Percentiles rank a stretch among this genome's conserved stretches.
These are phyloP conservation scores for Rhinogobius similis DNA, from an alignment of 2,113 vertebrate species.

Conservation along the genomic window DNA sequence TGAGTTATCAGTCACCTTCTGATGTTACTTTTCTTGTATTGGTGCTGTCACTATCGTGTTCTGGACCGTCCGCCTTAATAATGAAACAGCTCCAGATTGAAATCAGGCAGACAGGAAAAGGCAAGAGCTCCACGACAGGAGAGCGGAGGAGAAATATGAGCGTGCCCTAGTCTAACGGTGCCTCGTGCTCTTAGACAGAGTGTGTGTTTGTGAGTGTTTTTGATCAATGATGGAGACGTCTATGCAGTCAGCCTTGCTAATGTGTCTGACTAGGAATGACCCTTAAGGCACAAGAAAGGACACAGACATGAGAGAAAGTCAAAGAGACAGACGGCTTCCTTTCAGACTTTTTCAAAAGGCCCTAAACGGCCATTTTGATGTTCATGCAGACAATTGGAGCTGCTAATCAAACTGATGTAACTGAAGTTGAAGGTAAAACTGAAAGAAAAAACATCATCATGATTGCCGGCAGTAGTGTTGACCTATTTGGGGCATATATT, in stretches of 20 bases:
- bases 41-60: conserved; percentile 39
- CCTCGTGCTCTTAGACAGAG: conserved; percentile 14
- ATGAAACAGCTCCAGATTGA: conserved; percentile 38
- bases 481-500: conserved; percentile 18
- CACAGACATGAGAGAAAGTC: conserved; percentile 34
- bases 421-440: conserved; percentile 2
- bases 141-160: conserved; percentile 31
- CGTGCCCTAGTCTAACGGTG: conserved; percentile 25
- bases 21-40: conserved; percentile 38
- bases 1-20: conserved; percentile 39
- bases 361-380: conserved; percentile 17
- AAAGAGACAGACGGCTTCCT: conserved; percentile 3
- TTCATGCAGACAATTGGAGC: conserved; percentile 21
- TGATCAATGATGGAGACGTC: conserved; percentile 52
- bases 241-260: conserved; percentile 57
- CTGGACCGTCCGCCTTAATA: conserved; percentile 31
- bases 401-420: conserved; percentile 24
- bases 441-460: conserved; percentile 15
- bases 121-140: conserved; percentile 24
- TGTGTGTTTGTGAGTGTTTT: conserved; percentile 37
- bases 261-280: conserved; percentile 55
- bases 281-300: conserved; percentile 50
- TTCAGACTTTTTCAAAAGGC: conserved; percentile 24
- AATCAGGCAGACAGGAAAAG: conserved; percentile 29
- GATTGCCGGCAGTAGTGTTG: neutral